These are phyloP conservation scores for Halocaridina rubra DNA, from an alignment of 2,888 invertebrate species.

Conservation along the genomic window DNA sequence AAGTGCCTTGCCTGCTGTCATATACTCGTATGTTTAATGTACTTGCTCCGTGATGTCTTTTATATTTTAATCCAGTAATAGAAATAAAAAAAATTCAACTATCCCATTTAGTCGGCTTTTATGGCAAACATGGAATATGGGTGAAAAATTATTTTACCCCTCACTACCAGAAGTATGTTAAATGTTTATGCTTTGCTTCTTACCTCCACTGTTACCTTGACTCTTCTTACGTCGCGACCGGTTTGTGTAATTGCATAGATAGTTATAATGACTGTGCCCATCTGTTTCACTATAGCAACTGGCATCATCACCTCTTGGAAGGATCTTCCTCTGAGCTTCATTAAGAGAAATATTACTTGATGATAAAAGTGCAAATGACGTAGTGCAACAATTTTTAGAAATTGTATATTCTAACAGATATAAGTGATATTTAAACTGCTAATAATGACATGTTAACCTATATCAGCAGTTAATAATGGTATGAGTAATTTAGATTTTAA, in stretches of 20 bases:
- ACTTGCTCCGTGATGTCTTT: too few species aligned
- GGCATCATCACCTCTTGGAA: slow-evolving; percentile 70
- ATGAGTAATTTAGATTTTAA: neutral
- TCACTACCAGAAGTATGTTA: too few species aligned
- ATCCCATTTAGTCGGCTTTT: too few species aligned
- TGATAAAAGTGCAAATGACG: neutral
- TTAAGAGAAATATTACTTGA: neutral
- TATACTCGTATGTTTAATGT: too few species aligned
- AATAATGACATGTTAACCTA: neutral
- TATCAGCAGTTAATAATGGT: neutral
- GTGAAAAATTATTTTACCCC: too few species aligned
- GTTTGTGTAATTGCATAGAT: slow-evolving; percentile 71
- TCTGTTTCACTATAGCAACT: slow-evolving; percentile 70
- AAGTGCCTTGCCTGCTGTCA: too few species aligned
- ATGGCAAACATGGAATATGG: too few species aligned
- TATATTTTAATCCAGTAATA: too few species aligned
- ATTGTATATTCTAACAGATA: neutral
- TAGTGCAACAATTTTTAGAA: neutral
- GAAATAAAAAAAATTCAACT: too few species aligned
- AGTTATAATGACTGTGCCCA: slow-evolving; percentile 70
- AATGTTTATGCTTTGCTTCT: too few species aligned
- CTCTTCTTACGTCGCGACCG: slow-evolving; percentile 66
- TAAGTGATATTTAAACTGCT: too few species aligned
- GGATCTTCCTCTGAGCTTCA: slow-evolving; percentile 15
- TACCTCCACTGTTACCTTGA: slow-evolving; percentile 62